Conservation (phyloP, 2,113 vertebrate genomes). For the Pedetes capensis region DNA sequence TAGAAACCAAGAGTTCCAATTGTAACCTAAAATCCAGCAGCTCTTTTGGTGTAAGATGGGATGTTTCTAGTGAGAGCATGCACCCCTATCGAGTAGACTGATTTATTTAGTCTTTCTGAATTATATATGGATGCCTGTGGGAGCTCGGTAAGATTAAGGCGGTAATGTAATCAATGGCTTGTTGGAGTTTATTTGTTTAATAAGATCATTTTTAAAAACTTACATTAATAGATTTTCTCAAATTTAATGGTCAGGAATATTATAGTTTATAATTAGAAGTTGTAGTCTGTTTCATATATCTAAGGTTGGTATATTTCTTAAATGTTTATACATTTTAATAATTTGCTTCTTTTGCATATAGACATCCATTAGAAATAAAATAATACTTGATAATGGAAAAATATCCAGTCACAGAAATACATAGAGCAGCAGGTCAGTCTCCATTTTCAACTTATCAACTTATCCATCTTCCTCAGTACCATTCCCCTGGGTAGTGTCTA, state of each 20-base stretch:
- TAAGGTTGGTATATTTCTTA: background rate
- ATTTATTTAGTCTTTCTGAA: constrained; percentile 38
- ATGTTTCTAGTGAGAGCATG: background rate
- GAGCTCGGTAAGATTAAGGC: background rate
- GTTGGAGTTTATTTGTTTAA: background rate
- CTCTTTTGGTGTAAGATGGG: background rate
- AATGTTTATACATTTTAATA: background rate
- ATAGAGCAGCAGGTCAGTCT: background rate
- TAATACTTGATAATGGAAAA: background rate
- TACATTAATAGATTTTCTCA: background rate
- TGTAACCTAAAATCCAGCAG: constrained; percentile 35
- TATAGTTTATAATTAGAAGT: constrained; percentile 14
- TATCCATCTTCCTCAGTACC: background rate
- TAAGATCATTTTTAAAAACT: constrained; percentile 18
- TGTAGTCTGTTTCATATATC: background rate
- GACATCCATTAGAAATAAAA: background rate
- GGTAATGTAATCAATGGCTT: background rate
- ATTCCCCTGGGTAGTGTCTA: background rate
- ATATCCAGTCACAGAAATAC: background rate
- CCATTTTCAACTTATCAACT: background rate
- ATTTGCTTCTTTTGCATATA: background rate
- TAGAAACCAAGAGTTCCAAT: background rate
- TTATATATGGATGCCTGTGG: background rate
- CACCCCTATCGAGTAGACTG: background rate
- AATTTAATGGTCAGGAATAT: background rate